Percentiles rank a stretch among this genome's conserved stretches.
Evolutionary conservation across 2,113 vertebrate species (phyloP).

Genomic region (Chaenogobius annularis): DNA sequence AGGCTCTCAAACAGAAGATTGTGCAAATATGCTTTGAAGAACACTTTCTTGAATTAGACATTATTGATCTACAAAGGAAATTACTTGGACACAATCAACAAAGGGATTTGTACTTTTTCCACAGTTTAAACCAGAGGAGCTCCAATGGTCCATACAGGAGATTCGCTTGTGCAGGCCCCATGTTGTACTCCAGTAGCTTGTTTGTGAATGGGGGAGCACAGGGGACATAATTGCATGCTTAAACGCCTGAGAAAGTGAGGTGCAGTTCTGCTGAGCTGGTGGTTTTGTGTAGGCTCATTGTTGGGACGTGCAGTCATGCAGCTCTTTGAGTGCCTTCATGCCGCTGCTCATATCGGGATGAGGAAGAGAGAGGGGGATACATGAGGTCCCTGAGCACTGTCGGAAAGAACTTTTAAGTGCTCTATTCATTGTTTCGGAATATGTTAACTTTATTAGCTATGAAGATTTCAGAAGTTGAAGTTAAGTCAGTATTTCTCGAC

Average conservation of each 20-base stretch:
- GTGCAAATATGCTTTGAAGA: too few relatives aligned
- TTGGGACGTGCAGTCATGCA: slow-evolving; percentile 76
- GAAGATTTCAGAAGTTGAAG: neutral
- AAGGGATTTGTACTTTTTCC: neutral
- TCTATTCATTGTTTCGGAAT: neutral
- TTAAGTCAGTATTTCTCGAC: too few relatives aligned
- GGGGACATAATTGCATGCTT: slow-evolving; percentile 73
- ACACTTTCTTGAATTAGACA: too few relatives aligned
- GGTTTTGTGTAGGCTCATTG: slow-evolving; percentile 75
- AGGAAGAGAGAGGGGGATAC: slow-evolving; percentile 48
- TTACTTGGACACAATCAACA: too few relatives aligned
- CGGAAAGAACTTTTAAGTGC: neutral
- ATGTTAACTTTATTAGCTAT: neutral
- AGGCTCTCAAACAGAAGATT: too few relatives aligned
- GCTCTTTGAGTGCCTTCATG: slow-evolving; percentile 57
- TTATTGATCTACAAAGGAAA: too few relatives aligned
- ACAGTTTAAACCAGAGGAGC: slow-evolving; percentile 5
- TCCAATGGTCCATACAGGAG: slow-evolving; percentile 30
- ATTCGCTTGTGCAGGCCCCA: slow-evolving; percentile 49
- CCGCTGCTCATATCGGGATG: slow-evolving; percentile 59
- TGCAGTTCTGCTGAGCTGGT: slow-evolving; percentile 74
- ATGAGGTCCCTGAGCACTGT: slow-evolving; percentile 37
- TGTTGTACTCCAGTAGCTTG: slow-evolving; percentile 56
- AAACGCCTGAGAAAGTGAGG: slow-evolving; percentile 73
- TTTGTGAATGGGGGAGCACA: slow-evolving; percentile 53